Base-by-base conservation (phyloP, 2,113 vertebrate species). In the Fukomys damarensis region DNA sequence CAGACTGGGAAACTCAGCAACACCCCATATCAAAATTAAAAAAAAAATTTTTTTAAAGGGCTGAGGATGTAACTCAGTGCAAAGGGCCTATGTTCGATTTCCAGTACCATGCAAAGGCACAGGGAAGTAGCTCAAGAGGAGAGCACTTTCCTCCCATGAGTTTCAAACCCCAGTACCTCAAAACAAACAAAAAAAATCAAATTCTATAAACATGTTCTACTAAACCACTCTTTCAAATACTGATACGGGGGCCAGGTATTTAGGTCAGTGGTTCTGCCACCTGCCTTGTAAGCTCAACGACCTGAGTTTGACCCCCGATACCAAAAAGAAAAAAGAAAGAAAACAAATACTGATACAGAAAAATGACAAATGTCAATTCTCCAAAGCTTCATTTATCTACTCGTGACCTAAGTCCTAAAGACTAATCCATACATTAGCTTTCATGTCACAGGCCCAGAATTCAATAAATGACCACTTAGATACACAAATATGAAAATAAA, bases 111-210 rank as follows among this genome's bases (percentile, higher is more conserved):
- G 26, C 43, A 49, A 49, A 76, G 14, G 43, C 24, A 9, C 24
- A 3, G 24, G 41, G 26, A 9, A 76, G 24, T 17, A 30, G 26
- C 13, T 46, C 41, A 77, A 32, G 1, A 72, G 38, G 0, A 77
- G 7, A 77, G 7, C 6, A 77, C 28, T 30, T 77, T 43, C 43
- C 38, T 77, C 13, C 74, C 26, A 16, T 17, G 10, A 49, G 14
- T 49, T 49, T 49, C 28, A 49, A 8, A 49, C 43, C 14, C 74
- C 4, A 7, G 30, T 35, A 35, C 32, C 30, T 52, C 49, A 35
- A 79, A 52, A 20, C 32, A 49, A 52, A 52, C 76, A 76, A 19
- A 52, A 94, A 85, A 98, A 72, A 9, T 61, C 89, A 93, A 58
- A 56, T 72, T 92, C 49, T 43, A 2, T 58, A 94, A 68, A 93